phyloP scores from a whole-genome alignment of 2,888 invertebrate species.

The Koerneria pararmatus region DNA sequence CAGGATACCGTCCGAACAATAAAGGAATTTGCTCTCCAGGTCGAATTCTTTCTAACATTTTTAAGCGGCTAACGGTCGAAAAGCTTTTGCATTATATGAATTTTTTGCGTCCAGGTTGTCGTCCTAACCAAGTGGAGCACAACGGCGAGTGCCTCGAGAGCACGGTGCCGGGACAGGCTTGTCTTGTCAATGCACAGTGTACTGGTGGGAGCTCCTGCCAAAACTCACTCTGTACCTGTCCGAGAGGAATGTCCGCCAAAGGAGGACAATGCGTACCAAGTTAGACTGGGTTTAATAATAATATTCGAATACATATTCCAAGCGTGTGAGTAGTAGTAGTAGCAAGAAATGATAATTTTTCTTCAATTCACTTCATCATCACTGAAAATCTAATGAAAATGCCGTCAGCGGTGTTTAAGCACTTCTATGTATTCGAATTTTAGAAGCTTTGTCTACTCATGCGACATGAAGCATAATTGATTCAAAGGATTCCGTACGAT shows the following conservation, averaged over 20 bases:
- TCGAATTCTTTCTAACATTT: constrained; percentile 7
- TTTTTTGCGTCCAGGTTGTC: constrained; percentile 36
- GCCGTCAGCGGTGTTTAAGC: too few relatives aligned
- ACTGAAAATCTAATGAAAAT: too few relatives aligned
- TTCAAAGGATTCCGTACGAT: too few relatives aligned
- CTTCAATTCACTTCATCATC: too few relatives aligned
- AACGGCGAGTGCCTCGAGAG: constrained; percentile 52
- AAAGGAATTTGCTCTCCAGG: constrained; percentile 53
- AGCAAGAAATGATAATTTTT: too few relatives aligned
- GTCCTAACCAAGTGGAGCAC: constrained; percentile 51
- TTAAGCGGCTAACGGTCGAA: background rate
- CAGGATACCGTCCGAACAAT: constrained; percentile 37
- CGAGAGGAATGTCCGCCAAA: constrained; percentile 31
- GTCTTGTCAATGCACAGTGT: constrained; percentile 57
- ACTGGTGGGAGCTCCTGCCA: constrained; percentile 52
- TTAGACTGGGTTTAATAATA: background rate
- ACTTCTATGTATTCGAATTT: too few relatives aligned
- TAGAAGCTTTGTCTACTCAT: too few relatives aligned
- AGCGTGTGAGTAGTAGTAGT: too few relatives aligned
- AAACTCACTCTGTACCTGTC: constrained; percentile 26
- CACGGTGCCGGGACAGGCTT: constrained; percentile 47
- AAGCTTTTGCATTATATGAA: background rate
- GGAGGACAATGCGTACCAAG: constrained; percentile 28
- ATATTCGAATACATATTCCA: too few relatives aligned
- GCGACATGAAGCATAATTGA: too few relatives aligned